Evolutionary conservation across 2,797 vertebrate genomes (phyloP).

Genomic region (Phylloscopus collybita): DNA sequence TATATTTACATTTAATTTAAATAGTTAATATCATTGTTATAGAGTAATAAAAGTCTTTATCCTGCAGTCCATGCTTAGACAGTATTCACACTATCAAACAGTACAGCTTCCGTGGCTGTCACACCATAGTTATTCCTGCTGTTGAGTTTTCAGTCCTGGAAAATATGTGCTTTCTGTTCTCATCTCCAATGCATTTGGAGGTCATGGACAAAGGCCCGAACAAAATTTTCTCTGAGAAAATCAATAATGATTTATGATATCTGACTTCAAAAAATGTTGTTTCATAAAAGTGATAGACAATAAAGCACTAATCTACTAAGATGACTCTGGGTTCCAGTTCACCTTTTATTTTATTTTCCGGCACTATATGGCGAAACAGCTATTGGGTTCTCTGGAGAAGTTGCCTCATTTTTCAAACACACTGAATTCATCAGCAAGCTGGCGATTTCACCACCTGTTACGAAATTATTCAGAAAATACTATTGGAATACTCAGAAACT

Average conservation of each 20-base stretch:
- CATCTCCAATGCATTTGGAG: slow-evolving; percentile 31
- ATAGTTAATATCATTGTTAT: neutral
- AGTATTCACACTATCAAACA: neutral
- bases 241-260: slow-evolving; percentile 54
- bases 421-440: slow-evolving; percentile 6
- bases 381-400: neutral
- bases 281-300: slow-evolving; percentile 53
- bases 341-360: slow-evolving; percentile 14
- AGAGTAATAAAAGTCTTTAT: neutral
- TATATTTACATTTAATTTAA: neutral
- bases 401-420: slow-evolving; percentile 10
- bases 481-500: slow-evolving; percentile 28
- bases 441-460: neutral
- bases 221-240: slow-evolving; percentile 46
- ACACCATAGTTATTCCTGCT: neutral
- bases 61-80: neutral
- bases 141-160: neutral
- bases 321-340: neutral
- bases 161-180: slow-evolving; percentile 23
- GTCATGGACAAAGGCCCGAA: slow-evolving; percentile 11
- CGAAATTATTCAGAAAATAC: slow-evolving; percentile 23
- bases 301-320: slow-evolving; percentile 26
- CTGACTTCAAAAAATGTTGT: slow-evolving; percentile 47
- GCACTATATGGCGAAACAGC: neutral
- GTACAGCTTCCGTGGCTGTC: neutral